Percentiles rank a stretch among this genome's conserved stretches.
phyloP scores from a whole-genome alignment of 23 tunicate species.

The Halocynthia aurantium region DNA sequence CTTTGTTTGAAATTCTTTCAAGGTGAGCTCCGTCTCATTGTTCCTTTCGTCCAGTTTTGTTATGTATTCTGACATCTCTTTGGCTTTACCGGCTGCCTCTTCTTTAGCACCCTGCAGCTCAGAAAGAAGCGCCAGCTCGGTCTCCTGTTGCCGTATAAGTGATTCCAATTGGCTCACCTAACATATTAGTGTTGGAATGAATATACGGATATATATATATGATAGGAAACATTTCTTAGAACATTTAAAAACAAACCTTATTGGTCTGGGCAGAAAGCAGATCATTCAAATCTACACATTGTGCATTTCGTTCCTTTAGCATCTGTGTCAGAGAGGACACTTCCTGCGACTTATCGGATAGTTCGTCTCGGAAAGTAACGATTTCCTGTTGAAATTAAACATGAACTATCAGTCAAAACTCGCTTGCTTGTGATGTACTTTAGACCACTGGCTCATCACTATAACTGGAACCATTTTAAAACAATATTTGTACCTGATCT shows the following conservation, averaged over 20 bases:
- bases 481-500: conserved; percentile 27
- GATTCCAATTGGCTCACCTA: conserved; percentile 51
- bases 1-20: conserved; percentile 13
- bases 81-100: conserved; percentile 46
- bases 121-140: conserved; percentile 54
- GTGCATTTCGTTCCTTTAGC: conserved; percentile 25
- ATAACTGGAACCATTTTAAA: background rate
- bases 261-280: conserved; percentile 20
- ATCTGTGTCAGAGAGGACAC: conserved; percentile 16
- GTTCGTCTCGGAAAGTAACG: conserved; percentile 14
- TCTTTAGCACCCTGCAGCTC: conserved; percentile 59
- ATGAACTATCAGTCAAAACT: background rate
- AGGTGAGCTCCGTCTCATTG: conserved; percentile 8
- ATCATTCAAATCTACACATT: conserved; percentile 28
- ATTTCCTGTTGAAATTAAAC: conserved; percentile 35
- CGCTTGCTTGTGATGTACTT: too few relatives aligned
- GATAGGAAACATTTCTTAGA: too few relatives aligned
- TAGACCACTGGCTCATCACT: background rate
- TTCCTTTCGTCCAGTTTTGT: conserved; percentile 32
- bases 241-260: conserved; percentile 31
- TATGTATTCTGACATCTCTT: conserved; percentile 58
- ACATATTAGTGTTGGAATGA: background rate
- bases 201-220: background rate
- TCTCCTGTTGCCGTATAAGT: conserved; percentile 43
- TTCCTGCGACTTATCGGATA: conserved; percentile 24